Evolutionary conservation across 2,888 invertebrate species (phyloP).

Genomic region (Acronicta alni): DNA sequence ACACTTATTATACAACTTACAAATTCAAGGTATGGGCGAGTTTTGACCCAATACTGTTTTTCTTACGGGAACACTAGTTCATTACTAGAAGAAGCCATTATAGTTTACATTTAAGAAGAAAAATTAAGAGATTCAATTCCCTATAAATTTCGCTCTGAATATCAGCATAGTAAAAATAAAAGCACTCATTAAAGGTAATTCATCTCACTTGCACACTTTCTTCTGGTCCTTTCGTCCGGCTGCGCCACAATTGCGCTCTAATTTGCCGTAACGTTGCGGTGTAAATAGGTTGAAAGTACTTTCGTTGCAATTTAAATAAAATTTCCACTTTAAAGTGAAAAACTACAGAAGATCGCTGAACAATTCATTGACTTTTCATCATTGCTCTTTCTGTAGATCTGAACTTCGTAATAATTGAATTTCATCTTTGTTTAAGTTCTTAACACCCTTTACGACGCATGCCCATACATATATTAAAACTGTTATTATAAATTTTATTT

Average conservation of each 20-base stretch:
- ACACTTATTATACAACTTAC: no score
- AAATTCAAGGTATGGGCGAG: no score
- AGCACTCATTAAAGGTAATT: conserved; percentile 25
- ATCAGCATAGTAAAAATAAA: conserved; percentile 21
- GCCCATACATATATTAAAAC: conserved; percentile 38
- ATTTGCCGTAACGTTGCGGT: conserved; percentile 49
- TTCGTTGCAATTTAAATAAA: conserved; percentile 47
- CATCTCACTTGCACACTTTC: conserved; percentile 42
- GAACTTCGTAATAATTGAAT: conserved; percentile 15
- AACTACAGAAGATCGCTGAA: conserved; percentile 10
- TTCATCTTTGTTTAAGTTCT: conserved; percentile 1
- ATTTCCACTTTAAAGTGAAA: conserved; percentile 34
- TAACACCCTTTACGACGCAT: conserved; percentile 19
- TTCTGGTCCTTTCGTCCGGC: conserved; percentile 25
- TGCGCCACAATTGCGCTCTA: conserved; percentile 40
- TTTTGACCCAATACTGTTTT: no score
- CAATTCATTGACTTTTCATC: conserved; percentile 24
- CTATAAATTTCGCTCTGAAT: not conserved
- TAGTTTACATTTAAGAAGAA: no score
- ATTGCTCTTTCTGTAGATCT: conserved; percentile 13
- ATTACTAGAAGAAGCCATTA: no score
- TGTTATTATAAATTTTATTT: conserved; percentile 43
- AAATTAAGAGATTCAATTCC: no score
- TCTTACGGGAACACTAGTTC: no score
- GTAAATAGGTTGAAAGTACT: conserved; percentile 41